Evolutionary conservation across 2,888 invertebrate species (phyloP).

Genomic region (Aromia moschata): DNA sequence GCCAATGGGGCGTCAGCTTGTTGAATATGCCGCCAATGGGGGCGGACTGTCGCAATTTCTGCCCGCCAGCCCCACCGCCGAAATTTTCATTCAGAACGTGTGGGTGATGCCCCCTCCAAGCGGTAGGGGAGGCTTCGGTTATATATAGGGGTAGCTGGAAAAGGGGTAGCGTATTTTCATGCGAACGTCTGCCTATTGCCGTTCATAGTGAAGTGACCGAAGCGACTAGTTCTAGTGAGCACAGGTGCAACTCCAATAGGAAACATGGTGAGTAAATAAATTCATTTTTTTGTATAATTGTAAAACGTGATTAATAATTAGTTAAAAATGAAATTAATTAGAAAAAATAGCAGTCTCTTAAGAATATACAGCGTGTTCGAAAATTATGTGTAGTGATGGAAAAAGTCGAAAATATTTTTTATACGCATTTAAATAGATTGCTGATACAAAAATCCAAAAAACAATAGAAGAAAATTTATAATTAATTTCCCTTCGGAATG

Average conservation of each 20-base stretch:
- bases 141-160: slow-evolving; percentile 56
- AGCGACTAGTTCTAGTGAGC: neutral
- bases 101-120: slow-evolving; percentile 64
- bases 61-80: slow-evolving; percentile 55
- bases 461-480: too few species aligned
- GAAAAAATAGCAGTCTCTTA: too few species aligned
- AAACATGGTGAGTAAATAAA: slow-evolving; percentile 15
- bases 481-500: too few species aligned
- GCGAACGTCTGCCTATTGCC: slow-evolving; percentile 25
- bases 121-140: slow-evolving; percentile 57
- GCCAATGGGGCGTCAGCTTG: slow-evolving; percentile 55
- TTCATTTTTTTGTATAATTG: neutral
- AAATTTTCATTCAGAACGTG: slow-evolving; percentile 75
- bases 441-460: too few species aligned
- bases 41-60: slow-evolving; percentile 54
- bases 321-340: too few species aligned
- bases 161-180: slow-evolving; percentile 56
- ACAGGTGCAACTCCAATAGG: neutral
- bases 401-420: too few species aligned
- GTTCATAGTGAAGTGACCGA: slow-evolving; percentile 15
- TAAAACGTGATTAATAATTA: too few species aligned
- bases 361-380: too few species aligned
- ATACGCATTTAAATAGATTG: too few species aligned
- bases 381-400: too few species aligned
- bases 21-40: slow-evolving; percentile 56